Percentiles rank a stretch among this genome's conserved stretches.
Evolutionary conservation across 2,888 invertebrate genomes (phyloP).

Genomic region (Drosophila maculinotata): DNA sequence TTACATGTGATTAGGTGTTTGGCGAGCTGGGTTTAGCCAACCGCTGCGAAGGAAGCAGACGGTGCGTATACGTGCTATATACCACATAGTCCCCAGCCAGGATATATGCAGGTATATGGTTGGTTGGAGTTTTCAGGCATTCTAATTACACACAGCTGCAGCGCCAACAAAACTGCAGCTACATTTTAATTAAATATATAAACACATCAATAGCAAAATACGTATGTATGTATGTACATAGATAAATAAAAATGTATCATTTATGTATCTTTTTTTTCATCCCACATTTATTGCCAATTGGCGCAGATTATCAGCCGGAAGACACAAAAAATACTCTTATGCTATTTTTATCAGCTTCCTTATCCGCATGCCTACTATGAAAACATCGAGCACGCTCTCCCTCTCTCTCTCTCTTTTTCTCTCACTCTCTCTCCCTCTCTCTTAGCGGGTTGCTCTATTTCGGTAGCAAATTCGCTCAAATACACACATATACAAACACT

Average conservation of each 20-base stretch:
- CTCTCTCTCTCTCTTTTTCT: constrained; percentile 18
- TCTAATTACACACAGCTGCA: constrained; percentile 32
- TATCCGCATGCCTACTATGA: constrained; percentile 43
- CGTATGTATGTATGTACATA: not conserved
- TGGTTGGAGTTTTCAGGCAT: constrained; percentile 39
- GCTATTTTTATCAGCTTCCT: constrained; percentile 42
- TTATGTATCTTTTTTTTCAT: not conserved
- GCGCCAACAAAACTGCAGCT: not conserved
- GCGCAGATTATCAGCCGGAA: constrained; percentile 69
- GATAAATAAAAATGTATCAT: no score
- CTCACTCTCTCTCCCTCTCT: not conserved
- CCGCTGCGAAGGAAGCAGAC: constrained; percentile 71
- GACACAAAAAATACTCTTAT: not conserved
- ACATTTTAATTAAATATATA: constrained; percentile 6
- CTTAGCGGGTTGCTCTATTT: constrained; percentile 31
- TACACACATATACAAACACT: constrained; percentile 19
- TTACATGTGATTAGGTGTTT: constrained; percentile 85
- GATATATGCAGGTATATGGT: constrained; percentile 11
- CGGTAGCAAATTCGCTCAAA: constrained; percentile 31
- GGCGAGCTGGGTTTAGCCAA: constrained; percentile 82
- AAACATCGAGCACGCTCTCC: constrained; percentile 32
- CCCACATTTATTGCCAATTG: constrained; percentile 49
- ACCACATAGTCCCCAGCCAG: constrained; percentile 15
- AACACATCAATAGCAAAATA: not conserved
- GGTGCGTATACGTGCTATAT: constrained; percentile 44